phyloP scores from a whole-genome alignment of 2,888 invertebrate species.

The Brenthis daphne region DNA sequence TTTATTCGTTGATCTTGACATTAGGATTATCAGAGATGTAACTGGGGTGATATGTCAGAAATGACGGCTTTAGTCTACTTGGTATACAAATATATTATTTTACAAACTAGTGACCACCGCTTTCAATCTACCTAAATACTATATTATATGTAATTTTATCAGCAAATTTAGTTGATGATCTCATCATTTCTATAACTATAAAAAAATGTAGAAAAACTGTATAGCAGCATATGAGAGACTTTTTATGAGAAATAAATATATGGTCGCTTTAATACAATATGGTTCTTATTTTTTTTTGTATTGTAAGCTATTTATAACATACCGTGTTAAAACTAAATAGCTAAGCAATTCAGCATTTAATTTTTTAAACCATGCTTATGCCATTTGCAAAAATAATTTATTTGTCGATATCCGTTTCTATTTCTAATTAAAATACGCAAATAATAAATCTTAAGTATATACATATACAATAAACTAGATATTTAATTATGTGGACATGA shows the following conservation, averaged over 20 bases:
- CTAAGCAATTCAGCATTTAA: constrained; percentile 14
- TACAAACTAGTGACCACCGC: no score
- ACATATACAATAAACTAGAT: neutral
- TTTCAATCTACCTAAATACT: no score
- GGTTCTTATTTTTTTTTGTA: constrained; percentile 1
- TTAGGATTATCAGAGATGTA: no score
- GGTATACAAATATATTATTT: no score
- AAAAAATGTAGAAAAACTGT: no score
- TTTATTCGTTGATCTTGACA: no score
- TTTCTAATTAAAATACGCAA: neutral
- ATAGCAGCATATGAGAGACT: no score
- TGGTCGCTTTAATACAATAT: neutral
- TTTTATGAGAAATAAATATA: neutral
- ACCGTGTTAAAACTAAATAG: neutral
- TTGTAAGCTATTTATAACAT: neutral
- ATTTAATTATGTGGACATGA: constrained; percentile 5
- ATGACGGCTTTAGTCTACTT: no score
- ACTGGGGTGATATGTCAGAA: no score
- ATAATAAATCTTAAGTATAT: neutral
- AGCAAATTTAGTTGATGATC: no score
- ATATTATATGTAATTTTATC: no score
- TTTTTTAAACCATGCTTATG: neutral
- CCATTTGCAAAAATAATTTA: neutral
- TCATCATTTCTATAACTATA: no score
- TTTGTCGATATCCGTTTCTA: neutral